Conservation (phyloP, 2,888 invertebrate species). For the Choreutis nemorana region DNA sequence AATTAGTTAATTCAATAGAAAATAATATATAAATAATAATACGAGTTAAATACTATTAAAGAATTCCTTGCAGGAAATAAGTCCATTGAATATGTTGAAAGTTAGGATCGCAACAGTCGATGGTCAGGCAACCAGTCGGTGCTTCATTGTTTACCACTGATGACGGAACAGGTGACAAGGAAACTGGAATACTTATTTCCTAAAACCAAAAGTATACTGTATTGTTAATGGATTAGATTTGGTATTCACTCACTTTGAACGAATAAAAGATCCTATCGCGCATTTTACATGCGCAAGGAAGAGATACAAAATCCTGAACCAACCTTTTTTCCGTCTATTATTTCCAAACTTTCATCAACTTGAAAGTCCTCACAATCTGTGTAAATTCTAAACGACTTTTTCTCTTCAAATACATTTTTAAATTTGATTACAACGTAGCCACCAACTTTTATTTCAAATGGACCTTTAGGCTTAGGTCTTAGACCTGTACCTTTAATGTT, state of each 20-base stretch:
- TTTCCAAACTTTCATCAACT: constrained; percentile 25
- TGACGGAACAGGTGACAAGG: no score
- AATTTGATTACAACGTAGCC: constrained; percentile 30
- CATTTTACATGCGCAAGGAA: no score
- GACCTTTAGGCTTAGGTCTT: constrained; percentile 47
- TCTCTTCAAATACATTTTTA: constrained; percentile 44
- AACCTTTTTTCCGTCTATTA: constrained; percentile 27
- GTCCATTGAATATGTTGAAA: constrained; percentile 44
- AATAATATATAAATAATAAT: constrained; percentile 7
- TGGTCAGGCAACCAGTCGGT: constrained; percentile 41
- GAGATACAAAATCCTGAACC: no score
- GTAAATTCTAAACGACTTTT: constrained; percentile 32
- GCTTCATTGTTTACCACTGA: no score
- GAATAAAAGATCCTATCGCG: no score
- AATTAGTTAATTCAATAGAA: constrained; percentile 3
- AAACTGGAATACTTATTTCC: no score
- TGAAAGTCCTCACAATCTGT: constrained; percentile 42
- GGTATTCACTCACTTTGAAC: no score
- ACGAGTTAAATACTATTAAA: constrained; percentile 14
- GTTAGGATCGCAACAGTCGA: constrained; percentile 36
- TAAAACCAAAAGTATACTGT: no score
- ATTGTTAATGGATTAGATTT: no score
- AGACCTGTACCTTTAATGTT: constrained; percentile 38
- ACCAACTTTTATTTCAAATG: constrained; percentile 36
- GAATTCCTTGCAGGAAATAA: constrained; percentile 44